These are phyloP conservation scores for Telmatochromis brichardi DNA, from an alignment of 2,113 vertebrate species.

Conservation along the genomic window DNA sequence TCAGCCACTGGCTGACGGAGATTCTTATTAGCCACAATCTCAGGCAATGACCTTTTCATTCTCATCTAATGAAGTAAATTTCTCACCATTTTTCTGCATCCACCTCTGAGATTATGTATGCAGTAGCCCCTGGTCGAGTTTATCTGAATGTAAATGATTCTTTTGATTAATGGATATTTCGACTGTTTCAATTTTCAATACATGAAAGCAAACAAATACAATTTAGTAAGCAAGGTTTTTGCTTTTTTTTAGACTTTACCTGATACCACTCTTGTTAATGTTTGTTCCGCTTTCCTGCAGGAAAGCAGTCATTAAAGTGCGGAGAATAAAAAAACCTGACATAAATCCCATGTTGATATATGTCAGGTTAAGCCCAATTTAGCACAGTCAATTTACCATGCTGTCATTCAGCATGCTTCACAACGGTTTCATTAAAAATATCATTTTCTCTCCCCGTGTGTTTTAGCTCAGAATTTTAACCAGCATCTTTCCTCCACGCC, in stretches of 20 bases:
- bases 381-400: slow-evolving; percentile 15
- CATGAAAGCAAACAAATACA: not conserved
- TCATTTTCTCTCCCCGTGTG: not conserved
- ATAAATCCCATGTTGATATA: slow-evolving; percentile 26
- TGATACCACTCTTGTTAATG: not conserved
- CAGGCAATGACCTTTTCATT: slow-evolving; percentile 45
- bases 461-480: not conserved
- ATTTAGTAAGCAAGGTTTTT: not conserved
- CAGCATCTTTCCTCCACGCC: not conserved
- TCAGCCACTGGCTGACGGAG: slow-evolving; percentile 6
- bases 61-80: slow-evolving; percentile 13
- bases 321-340: not conserved
- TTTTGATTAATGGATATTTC: not conserved
- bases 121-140: not conserved
- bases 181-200: not conserved
- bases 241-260: not conserved
- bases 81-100: not conserved
- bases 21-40: slow-evolving; percentile 37
- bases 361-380: slow-evolving; percentile 21
- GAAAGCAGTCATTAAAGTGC: not conserved
- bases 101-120: not conserved
- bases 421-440: slow-evolving; percentile 4
- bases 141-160: not conserved
- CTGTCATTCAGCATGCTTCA: slow-evolving; percentile 4
- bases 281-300: not conserved